These are phyloP conservation scores for Ammodramus savannarum DNA, from an alignment of 2,113 vertebrate species.

Conservation along the genomic window DNA sequence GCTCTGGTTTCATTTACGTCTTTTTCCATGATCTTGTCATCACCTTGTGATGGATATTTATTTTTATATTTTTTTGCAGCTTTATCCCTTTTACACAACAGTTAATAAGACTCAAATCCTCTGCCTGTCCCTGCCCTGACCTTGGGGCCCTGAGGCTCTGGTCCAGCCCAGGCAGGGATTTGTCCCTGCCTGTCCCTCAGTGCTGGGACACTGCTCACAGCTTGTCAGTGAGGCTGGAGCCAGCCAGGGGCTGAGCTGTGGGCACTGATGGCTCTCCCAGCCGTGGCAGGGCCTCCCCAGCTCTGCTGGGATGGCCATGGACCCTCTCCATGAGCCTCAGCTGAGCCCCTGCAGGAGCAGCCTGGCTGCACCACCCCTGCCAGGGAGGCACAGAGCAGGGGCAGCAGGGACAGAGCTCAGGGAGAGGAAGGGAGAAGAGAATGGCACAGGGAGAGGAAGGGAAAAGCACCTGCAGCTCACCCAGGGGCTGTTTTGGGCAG, in stretches of 20 bases:
- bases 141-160: not conserved
- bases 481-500: not conserved
- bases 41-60: not conserved
- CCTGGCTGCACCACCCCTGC: not conserved
- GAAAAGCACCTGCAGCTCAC: not conserved
- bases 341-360: not conserved
- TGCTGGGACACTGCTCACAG: not conserved
- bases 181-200: not conserved
- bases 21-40: not conserved
- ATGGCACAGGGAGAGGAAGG: not conserved
- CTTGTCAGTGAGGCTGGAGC: fast-evolving
- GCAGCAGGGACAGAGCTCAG: not conserved
- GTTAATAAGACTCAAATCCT: fast-evolving
- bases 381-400: not conserved
- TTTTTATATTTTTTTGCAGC: not conserved
- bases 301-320: fast-evolving
- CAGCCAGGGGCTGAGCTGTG: not conserved
- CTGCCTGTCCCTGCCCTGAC: not conserved
- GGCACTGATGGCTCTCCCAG: not conserved
- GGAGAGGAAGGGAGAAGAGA: not conserved
- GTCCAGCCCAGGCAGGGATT: not conserved
- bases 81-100: not conserved
- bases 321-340: not conserved
- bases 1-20: fast-evolving
- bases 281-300: fast-evolving